Evolutionary conservation across 2,113 vertebrate species (phyloP).

Genomic region (Philantomba maxwellii): DNA sequence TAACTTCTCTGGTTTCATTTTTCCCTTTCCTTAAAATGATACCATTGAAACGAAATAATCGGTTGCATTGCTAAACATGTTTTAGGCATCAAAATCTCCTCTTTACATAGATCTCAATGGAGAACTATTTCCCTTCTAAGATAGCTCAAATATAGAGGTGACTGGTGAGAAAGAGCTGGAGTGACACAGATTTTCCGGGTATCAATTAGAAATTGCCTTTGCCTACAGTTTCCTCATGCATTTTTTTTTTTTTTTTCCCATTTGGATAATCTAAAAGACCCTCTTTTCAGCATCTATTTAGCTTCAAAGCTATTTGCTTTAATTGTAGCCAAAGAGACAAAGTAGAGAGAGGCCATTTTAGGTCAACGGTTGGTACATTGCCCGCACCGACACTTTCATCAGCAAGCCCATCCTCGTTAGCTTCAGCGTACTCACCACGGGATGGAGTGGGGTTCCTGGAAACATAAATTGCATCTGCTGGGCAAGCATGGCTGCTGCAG

Average conservation of each 20-base stretch:
- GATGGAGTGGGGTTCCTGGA: conserved; percentile 94
- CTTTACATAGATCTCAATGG: neutral
- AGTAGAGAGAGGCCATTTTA: neutral
- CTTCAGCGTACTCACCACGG: conserved; percentile 87
- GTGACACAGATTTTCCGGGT: neutral
- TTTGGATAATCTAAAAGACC: neutral
- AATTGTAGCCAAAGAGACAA: neutral
- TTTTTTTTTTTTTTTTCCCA: neutral
- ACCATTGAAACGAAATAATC: neutral
- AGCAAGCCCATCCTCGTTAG: conserved; percentile 13
- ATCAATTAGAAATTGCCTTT: neutral
- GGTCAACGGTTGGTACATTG: neutral
- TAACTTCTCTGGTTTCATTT: neutral
- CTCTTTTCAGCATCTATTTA: neutral
- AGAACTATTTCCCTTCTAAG: neutral
- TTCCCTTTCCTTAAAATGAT: neutral
- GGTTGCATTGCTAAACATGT: neutral
- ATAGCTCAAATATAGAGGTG: neutral
- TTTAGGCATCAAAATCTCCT: neutral
- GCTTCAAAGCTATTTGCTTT: neutral
- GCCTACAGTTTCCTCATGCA: neutral
- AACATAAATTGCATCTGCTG: conserved; percentile 99
- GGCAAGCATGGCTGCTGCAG: conserved; percentile 97
- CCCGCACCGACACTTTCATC: neutral
- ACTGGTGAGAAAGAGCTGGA: neutral